Percentiles rank a stretch among this genome's conserved stretches.
Conservation (phyloP, 1,140 invertebrate species). For the Thaumetopoea pityocampa region DNA sequence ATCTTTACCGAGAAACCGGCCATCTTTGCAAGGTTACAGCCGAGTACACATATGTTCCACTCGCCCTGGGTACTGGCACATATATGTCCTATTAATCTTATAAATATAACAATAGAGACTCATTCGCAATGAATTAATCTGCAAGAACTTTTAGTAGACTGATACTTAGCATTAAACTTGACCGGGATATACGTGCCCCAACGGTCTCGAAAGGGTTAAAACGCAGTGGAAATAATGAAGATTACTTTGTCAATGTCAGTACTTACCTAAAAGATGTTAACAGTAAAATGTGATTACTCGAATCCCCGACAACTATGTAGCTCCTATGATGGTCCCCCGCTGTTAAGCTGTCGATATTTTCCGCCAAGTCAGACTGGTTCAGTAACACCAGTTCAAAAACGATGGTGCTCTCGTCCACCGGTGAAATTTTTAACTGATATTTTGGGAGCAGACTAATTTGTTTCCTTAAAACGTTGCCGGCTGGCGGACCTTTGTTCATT, state of each 20-base stretch:
- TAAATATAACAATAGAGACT: too few species aligned
- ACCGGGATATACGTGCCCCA: too few species aligned
- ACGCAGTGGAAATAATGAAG: too few species aligned
- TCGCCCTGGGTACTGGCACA: slow-evolving; percentile 2
- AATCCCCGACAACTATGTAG: slow-evolving; percentile 70
- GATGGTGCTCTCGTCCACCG: slow-evolving; percentile 37
- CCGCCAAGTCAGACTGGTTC: slow-evolving; percentile 51
- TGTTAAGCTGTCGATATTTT: slow-evolving; percentile 52
- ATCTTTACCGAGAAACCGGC: too few species aligned
- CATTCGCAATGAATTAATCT: too few species aligned
- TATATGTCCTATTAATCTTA: too few species aligned
- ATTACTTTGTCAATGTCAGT: too few species aligned
- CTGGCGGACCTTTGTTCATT: slow-evolving; percentile 69
- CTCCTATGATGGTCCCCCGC: slow-evolving; percentile 55
- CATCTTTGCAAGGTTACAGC: too few species aligned
- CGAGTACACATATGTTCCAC: too few species aligned
- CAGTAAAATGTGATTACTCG: slow-evolving; percentile 67
- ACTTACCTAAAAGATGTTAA: slow-evolving; percentile 52
- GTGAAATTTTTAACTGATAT: slow-evolving; percentile 46
- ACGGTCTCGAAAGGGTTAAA: too few species aligned
- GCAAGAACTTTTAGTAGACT: too few species aligned
- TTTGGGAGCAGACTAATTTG: slow-evolving; percentile 66
- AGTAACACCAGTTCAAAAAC: slow-evolving; percentile 39
- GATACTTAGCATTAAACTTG: too few species aligned
- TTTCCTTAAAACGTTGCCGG: slow-evolving; percentile 58